phyloP scores from a whole-genome alignment of 2,113 vertebrate genomes.

The Gopherus flavomarginatus region DNA sequence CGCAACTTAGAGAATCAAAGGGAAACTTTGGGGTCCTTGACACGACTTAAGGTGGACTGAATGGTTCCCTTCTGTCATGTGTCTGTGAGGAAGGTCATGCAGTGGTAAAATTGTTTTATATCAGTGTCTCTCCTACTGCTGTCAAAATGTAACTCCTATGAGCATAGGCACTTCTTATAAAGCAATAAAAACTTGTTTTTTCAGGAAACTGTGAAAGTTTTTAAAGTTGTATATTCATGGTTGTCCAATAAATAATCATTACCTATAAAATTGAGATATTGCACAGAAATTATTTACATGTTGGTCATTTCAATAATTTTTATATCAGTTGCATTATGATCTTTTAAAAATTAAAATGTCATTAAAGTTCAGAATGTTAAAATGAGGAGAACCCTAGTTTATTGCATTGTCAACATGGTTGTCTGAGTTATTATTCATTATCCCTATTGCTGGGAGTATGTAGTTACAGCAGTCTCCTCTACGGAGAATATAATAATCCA shows the following conservation, averaged over 20 bases:
- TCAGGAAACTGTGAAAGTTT: background rate
- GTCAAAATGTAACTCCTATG: background rate
- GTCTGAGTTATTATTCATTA: background rate
- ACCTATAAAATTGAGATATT: background rate
- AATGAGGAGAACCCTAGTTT: accelerated
- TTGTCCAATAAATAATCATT: background rate
- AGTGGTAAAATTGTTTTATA: accelerated
- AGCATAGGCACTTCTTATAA: background rate
- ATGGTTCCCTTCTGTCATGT: background rate
- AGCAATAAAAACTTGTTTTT: background rate
- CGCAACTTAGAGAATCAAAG: accelerated
- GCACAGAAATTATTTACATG: background rate
- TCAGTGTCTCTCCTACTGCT: background rate
- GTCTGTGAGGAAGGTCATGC: background rate
- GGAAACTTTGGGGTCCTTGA: background rate
- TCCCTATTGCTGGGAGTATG: background rate
- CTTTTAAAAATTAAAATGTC: background rate
- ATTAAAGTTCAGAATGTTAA: background rate
- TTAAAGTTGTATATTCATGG: background rate
- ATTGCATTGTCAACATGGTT: background rate
- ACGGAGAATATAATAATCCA: background rate
- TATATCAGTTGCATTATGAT: background rate
- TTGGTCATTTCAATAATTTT: background rate
- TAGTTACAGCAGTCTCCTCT: background rate
- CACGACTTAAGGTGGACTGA: background rate